Percentiles rank a stretch among this genome's conserved stretches.
phyloP scores from a whole-genome alignment of 2,888 invertebrate genomes.

The Aproaerema taeniolella region DNA sequence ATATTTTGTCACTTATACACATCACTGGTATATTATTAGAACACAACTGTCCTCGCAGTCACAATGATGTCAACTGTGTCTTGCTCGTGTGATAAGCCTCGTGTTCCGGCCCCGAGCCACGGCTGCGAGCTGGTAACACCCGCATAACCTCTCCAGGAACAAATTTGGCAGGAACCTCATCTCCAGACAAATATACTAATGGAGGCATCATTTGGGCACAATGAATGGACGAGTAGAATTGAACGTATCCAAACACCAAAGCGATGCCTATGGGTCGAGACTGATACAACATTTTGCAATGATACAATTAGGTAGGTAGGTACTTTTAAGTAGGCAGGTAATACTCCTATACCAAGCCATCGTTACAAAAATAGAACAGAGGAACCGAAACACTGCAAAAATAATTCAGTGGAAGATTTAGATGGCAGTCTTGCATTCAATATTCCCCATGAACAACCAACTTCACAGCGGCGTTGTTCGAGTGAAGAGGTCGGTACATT shows the following conservation, averaged over 20 bases:
- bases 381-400: slow-evolving; percentile 2
- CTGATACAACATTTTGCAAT: no score
- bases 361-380: slow-evolving; percentile 13
- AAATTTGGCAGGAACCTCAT: slow-evolving; percentile 1
- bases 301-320: no score
- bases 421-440: slow-evolving; percentile 6
- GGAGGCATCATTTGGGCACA: not conserved
- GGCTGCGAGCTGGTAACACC: slow-evolving; percentile 16
- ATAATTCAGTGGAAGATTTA: not conserved
- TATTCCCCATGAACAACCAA: no score
- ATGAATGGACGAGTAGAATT: not conserved
- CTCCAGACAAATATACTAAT: slow-evolving; percentile 4
- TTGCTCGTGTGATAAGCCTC: slow-evolving; percentile 18
- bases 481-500: no score
- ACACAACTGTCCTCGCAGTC: slow-evolving; percentile 20
- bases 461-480: no score
- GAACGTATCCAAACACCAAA: not conserved
- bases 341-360: slow-evolving; percentile 6
- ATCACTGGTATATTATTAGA: slow-evolving; percentile 29
- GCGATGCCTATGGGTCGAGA: no score
- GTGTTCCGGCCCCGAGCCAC: slow-evolving; percentile 15
- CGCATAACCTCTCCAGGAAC: slow-evolving; percentile 9
- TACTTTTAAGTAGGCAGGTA: no score
- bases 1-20: slow-evolving; percentile 33
- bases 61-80: slow-evolving; percentile 20